Evolutionary conservation across 2,797 vertebrate genomes (phyloP).

Genomic region (Miichthys miiuy): DNA sequence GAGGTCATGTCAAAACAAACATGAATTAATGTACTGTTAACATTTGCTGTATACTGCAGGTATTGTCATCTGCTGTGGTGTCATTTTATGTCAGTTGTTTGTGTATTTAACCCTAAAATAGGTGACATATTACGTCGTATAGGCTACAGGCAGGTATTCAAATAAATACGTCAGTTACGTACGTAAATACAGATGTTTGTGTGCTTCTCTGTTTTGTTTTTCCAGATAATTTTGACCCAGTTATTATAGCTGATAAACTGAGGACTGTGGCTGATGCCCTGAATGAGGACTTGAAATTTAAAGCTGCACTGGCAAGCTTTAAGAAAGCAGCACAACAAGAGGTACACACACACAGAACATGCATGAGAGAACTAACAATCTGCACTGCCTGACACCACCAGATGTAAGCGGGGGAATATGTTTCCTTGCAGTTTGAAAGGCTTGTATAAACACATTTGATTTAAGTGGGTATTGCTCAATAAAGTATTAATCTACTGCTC

Average conservation of each 20-base stretch:
- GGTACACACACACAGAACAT: constrained; percentile 59
- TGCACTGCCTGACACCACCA: too few relatives aligned
- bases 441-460: too few relatives aligned
- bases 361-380: too few relatives aligned
- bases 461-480: too few relatives aligned
- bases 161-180: background rate
- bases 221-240: constrained; percentile 60
- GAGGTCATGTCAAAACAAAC: background rate
- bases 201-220: background rate
- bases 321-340: constrained; percentile 30
- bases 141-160: too few relatives aligned
- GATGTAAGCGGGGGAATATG: too few relatives aligned
- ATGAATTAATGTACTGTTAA: background rate
- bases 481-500: too few relatives aligned
- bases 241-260: constrained; percentile 62
- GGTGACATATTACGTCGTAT: background rate
- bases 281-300: background rate
- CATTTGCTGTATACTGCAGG: background rate
- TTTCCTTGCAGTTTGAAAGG: too few relatives aligned
- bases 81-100: background rate
- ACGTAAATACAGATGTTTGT: background rate
- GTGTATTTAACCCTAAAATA: background rate
- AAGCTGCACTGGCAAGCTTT: constrained; percentile 12
- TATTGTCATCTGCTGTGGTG: background rate
- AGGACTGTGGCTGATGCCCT: constrained; percentile 54